A percentile compares a stretch with the other conserved stretches of the same genome.
Evolutionary conservation across 2,888 invertebrate species (phyloP).

Genomic region (Fabriciana adippe): DNA sequence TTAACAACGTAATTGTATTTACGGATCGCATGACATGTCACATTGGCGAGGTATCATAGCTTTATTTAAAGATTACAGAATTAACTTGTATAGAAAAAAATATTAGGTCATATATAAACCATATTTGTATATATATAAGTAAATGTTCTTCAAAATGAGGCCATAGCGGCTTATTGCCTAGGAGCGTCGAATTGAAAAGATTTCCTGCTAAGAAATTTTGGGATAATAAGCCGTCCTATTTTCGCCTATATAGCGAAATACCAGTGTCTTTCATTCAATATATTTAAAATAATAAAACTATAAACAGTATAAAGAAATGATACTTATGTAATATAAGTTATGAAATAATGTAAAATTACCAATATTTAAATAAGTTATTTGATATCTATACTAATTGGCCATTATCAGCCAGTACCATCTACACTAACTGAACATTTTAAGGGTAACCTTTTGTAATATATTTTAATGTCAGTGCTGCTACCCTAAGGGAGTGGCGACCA

Average conservation of each 20-base stretch:
- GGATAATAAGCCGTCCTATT: slow-evolving; percentile 6
- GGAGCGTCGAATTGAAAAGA: slow-evolving; percentile 4
- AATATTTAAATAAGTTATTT: slow-evolving; percentile 10
- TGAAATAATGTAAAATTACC: not conserved
- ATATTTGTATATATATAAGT: too few relatives aligned
- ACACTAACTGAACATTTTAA: slow-evolving; percentile 16
- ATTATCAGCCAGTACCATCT: slow-evolving; percentile 19
- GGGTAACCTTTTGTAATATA: slow-evolving; percentile 28
- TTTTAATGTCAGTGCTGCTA: slow-evolving; percentile 28
- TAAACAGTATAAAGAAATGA: not conserved
- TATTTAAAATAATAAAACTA: not conserved
- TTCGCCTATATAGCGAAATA: not conserved
- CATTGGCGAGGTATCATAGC: too few relatives aligned
- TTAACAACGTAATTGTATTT: too few relatives aligned
- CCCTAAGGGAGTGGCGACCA: slow-evolving; percentile 59
- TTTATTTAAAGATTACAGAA: too few relatives aligned
- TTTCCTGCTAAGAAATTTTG: slow-evolving; percentile 11
- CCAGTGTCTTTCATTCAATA: not conserved
- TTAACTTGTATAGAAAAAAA: too few relatives aligned
- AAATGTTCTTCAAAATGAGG: slow-evolving; percentile 1
- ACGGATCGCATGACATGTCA: too few relatives aligned
- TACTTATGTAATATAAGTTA: not conserved
- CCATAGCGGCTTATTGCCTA: not conserved
- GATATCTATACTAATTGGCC: slow-evolving; percentile 25
- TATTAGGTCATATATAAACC: too few relatives aligned